phyloP scores from a whole-genome alignment of 1,140 invertebrate species.

The Panonychus citri region DNA sequence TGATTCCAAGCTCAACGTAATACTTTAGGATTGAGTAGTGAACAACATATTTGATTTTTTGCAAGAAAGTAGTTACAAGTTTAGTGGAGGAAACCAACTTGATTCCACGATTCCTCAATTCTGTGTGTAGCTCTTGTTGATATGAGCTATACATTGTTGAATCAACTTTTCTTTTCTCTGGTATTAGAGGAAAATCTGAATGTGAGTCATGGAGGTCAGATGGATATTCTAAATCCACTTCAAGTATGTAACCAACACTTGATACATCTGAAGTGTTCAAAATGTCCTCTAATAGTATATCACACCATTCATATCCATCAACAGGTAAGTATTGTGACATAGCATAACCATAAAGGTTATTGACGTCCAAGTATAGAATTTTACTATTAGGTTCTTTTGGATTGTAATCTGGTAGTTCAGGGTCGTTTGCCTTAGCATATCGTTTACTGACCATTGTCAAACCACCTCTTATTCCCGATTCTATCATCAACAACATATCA shows the following conservation, averaged over 20 bases:
- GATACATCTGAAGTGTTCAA: neutral
- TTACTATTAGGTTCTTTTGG: conserved; percentile 13
- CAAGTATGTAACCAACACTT: conserved; percentile 11
- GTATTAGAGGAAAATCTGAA: conserved; percentile 22
- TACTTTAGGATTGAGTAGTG: conserved; percentile 28
- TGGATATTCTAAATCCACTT: conserved; percentile 13
- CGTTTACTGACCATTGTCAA: neutral
- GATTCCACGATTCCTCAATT: neutral
- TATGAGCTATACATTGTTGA: neutral
- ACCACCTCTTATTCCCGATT: conserved; percentile 11
- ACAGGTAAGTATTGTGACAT: conserved; percentile 8
- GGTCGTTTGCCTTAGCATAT: conserved; percentile 3
- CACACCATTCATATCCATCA: conserved; percentile 8
- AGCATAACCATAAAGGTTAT: conserved; percentile 15
- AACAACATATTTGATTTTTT: conserved; percentile 23
- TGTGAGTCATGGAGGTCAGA: conserved; percentile 15
- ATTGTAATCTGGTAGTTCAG: neutral
- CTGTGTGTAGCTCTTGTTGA: neutral
- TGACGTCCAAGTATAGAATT: conserved; percentile 15
- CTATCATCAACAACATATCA: conserved; percentile 17
- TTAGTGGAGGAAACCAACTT: neutral
- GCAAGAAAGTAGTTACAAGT: conserved; percentile 4
- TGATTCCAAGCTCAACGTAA: conserved; percentile 24
- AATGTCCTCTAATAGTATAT: neutral
- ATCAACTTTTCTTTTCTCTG: conserved; percentile 12